Evolutionary conservation across 2,797 vertebrate genomes (phyloP), one percentile per base, ranked within the genome.

Genomic region (Anomalospiza imberbis): DNA sequence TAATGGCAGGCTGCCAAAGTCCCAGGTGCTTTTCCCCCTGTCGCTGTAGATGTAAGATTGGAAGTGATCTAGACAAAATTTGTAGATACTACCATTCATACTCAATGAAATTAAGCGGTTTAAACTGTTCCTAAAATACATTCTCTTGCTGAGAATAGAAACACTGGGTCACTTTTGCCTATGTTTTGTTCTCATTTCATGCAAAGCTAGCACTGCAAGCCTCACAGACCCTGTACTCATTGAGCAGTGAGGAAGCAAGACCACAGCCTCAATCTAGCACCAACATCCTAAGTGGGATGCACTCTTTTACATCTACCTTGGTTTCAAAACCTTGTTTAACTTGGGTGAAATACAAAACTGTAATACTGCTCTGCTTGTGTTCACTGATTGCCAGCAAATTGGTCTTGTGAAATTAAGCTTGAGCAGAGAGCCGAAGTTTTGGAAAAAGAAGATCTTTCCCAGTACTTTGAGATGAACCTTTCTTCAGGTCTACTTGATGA

Each of bases 301-400:
- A 58, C 58, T 72, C 57, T 34, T 65, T 68, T 74, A 22, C 42
- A 53, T 8, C 63, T 55, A 13, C 8, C 13, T 78, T 0, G 1
- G 9, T 86, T 91, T 76, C 85, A 88, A 92, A 91, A 62, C 28
- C 50, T 85, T 68, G 31, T 55, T 93, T 82, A 93, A 89, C 54
- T 94, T 70, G 45, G 66, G 47, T 75, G 54, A 88, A 89, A 89
- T 31, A 40, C 2, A 8, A 62, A 61, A 88, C 40, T 31, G 29
- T 66, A 75, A 82, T 70, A 19, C 17, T 58, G 34, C 38, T 85
- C 34, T 85, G 47, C 38, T 51, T 73, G 28, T 42, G 58, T 78
- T 85, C 22, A 11, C 66, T 38, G 22, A 79, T 81, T 85, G 85
- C 72, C 45, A 67, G 32, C n/a, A 44, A 86, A 89, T 44, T 67